Base-by-base conservation (phyloP, 2,797 vertebrate genomes). In the Chelidonichthys spinosus region DNA sequence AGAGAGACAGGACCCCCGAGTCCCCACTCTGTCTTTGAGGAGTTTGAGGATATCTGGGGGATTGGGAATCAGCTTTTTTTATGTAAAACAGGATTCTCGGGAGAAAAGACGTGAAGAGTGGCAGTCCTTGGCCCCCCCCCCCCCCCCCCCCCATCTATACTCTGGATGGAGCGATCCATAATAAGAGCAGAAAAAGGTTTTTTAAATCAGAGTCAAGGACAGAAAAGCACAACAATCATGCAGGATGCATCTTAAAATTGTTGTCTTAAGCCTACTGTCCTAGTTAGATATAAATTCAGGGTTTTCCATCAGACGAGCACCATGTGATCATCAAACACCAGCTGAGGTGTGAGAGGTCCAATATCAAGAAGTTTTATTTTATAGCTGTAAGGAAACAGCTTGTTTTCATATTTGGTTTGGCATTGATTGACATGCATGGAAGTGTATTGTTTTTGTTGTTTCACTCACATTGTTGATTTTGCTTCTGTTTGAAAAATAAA, bases 41-140 rank as follows among this genome's bases (percentile, higher is more conserved):
- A 61, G 14, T 63, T 70, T 50, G 11, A 25, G 3, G 47, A 59
- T 72, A 55, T 59, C 72, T 63, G 25, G 35, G 39, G 68, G 59
- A 65, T n/a, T 79, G 33, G 39, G 73, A 69, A 18, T 58, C 13
- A 53, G 66, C 54, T 54, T 68, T 54, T 68, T 73, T 14, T 53
- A 62, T 81, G 74, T 75, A 55, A 67, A 81, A 80, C 52, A 66
- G 35, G n/a, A 76, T 62, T 67, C 69, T 83, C 17, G 13, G 8
- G 14, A 52, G 36, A 4, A 35, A 17, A 54, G 13, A 60, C 15
- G 39, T 17, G 42, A 5, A 61, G 47, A 65, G 78, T 4, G 17
- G n/a, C 46, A 62, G 61, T 73, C 60, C 62, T 78, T 76, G 58
- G 72, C 74, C n/a, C n/a, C n/a, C n/a, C n/a, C n/a, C n/a, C n/a